A percentile compares a stretch with the other conserved stretches of the same genome.
Evolutionary conservation across 2,888 invertebrate species (phyloP).

Genomic region (Drosophila dives): DNA sequence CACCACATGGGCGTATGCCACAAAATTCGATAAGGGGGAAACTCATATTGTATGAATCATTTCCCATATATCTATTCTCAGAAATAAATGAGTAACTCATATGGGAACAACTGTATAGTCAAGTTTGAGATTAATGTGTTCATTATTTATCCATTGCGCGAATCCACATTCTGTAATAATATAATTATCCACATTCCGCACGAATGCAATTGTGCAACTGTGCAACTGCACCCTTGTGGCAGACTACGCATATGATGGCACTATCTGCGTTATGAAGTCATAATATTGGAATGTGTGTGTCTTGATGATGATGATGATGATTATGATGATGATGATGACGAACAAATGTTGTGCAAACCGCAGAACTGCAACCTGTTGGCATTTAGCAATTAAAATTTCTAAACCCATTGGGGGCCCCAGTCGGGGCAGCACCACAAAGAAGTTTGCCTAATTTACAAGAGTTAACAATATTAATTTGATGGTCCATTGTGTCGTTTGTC

Average conservation of each 20-base stretch:
- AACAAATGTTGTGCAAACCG: slow-evolving; percentile 58
- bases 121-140: background rate
- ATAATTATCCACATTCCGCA: slow-evolving; percentile 3
- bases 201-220: background rate
- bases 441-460: slow-evolving; percentile 27
- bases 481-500: slow-evolving; percentile 59
- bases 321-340: slow-evolving; percentile 51
- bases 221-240: slow-evolving; percentile 10
- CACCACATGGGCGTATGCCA: slow-evolving; percentile 32
- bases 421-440: background rate
- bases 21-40: background rate
- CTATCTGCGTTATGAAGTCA: slow-evolving; percentile 69
- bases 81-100: background rate
- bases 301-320: slow-evolving; percentile 45
- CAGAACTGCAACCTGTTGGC: slow-evolving; percentile 62
- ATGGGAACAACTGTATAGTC: background rate
- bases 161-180: too few species aligned
- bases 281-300: slow-evolving; percentile 72
- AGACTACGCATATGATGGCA: slow-evolving; percentile 20
- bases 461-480: slow-evolving; percentile 47
- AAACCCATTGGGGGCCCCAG: slow-evolving; percentile 10
- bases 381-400: slow-evolving; percentile 60
- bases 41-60: background rate
- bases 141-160: background rate
- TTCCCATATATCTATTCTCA: background rate